Evolutionary conservation across 2,797 vertebrate genomes (phyloP).

Genomic region (Phoeniculus purpureus): DNA sequence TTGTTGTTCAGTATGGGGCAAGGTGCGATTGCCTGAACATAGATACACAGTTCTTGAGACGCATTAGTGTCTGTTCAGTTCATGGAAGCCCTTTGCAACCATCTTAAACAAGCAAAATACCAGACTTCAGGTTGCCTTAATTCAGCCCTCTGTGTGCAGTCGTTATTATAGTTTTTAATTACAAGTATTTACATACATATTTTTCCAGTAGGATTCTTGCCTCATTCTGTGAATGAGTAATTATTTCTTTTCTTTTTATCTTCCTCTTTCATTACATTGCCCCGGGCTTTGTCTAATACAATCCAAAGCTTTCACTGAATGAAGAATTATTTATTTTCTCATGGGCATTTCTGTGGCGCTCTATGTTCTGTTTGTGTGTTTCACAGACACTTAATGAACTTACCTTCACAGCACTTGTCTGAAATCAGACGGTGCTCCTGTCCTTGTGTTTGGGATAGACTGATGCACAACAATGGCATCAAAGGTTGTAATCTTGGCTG

Average conservation of each 20-base stretch:
- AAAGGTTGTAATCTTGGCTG: neutral
- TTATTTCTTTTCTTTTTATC: slow-evolving; percentile 71
- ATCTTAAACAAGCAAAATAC: neutral
- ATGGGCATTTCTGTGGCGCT: slow-evolving; percentile 58
- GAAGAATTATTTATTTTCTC: slow-evolving; percentile 72
- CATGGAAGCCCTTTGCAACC: neutral
- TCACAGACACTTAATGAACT: slow-evolving; percentile 7
- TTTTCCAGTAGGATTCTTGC: slow-evolving; percentile 65
- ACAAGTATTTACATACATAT: slow-evolving; percentile 56
- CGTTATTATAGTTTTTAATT: slow-evolving; percentile 60
- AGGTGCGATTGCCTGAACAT: neutral
- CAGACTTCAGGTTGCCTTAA: neutral
- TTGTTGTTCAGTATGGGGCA: neutral
- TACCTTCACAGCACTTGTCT: neutral
- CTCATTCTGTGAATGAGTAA: slow-evolving; percentile 67
- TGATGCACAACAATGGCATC: neutral
- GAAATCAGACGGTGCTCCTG: neutral
- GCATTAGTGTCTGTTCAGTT: neutral
- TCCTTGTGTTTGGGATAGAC: neutral
- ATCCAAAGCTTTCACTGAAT: slow-evolving; percentile 64
- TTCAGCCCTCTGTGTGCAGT: slow-evolving; percentile 41
- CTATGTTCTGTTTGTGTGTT: slow-evolving; percentile 55
- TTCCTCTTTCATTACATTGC: slow-evolving; percentile 68
- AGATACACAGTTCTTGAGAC: neutral
- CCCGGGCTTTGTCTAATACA: slow-evolving; percentile 67